phyloP scores from a whole-genome alignment of 53 echinoderm and acorn worm species.

The Astropecten irregularis region DNA sequence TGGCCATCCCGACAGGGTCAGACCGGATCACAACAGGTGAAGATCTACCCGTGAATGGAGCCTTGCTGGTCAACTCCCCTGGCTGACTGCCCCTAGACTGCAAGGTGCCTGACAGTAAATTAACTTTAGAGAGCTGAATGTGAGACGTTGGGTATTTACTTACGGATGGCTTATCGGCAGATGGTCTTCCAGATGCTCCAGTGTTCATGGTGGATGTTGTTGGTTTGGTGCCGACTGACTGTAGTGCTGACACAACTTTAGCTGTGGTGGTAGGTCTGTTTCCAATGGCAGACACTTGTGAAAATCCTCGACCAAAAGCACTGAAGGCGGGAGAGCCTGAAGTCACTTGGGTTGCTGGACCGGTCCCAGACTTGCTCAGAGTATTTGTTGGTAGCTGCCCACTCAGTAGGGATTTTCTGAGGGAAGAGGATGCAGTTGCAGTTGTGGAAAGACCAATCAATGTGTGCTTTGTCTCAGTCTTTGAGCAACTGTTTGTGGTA shows the following conservation, averaged over 20 bases:
- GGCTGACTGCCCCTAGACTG: background rate
- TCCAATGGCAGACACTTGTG: background rate
- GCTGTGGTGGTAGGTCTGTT: background rate
- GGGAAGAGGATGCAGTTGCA: background rate
- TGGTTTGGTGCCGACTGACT: background rate
- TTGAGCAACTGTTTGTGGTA: background rate
- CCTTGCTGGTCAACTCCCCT: background rate
- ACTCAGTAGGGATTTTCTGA: background rate
- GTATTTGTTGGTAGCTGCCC: background rate
- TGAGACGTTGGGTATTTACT: constrained; percentile 1
- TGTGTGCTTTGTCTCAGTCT: constrained; percentile 17
- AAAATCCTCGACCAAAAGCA: background rate
- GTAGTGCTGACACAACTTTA: background rate
- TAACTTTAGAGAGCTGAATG: constrained; percentile 11
- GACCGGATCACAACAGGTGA: constrained; percentile 27
- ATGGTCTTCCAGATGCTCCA: background rate
- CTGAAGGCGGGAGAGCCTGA: background rate
- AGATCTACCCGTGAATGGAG: constrained; percentile 23
- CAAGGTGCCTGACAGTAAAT: background rate
- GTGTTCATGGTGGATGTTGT: background rate
- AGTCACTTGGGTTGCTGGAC: background rate
- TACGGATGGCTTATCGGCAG: background rate
- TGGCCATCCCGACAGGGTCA: background rate
- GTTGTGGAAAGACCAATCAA: background rate
- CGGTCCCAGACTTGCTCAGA: background rate